Conservation (phyloP, 2,797 vertebrate genomes). For the Sebastes oblongus region DNA sequence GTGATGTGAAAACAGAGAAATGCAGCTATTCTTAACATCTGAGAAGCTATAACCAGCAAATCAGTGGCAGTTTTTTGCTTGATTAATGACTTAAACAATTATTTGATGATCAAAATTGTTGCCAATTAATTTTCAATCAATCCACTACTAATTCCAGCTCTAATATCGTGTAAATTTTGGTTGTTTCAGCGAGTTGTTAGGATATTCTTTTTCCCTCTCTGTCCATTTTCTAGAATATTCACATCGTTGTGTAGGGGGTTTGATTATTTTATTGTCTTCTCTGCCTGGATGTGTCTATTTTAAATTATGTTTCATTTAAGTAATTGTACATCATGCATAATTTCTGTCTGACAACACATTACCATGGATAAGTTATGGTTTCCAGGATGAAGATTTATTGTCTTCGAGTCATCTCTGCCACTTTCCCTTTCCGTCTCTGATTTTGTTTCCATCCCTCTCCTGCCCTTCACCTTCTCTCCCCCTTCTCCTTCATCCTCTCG, state of each 20-base stretch:
- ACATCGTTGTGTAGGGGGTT: neutral
- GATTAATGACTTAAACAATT: neutral
- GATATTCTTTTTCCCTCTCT: neutral
- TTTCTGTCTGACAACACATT: neutral
- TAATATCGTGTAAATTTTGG: neutral
- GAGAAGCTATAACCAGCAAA: neutral
- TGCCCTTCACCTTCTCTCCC: slow-evolving; percentile 56
- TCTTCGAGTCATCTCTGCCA: neutral
- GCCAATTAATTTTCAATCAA: neutral
- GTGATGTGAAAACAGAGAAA: neutral
- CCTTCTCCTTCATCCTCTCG: slow-evolving; percentile 54
- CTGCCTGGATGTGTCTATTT: neutral
- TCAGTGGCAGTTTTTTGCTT: neutral
- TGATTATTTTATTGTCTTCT: neutral
- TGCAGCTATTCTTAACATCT: neutral
- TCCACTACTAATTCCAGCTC: neutral
- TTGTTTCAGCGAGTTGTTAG: neutral
- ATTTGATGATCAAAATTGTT: neutral
- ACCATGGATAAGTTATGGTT: neutral
- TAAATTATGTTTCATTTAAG: neutral
- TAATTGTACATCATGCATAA: neutral
- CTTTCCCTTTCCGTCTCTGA: slow-evolving; percentile 8
- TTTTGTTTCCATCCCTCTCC: slow-evolving; percentile 21
- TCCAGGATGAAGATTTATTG: neutral
- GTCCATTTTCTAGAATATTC: neutral